phyloP scores from a whole-genome alignment of 2,888 invertebrate species.

The Germaria angustata region DNA sequence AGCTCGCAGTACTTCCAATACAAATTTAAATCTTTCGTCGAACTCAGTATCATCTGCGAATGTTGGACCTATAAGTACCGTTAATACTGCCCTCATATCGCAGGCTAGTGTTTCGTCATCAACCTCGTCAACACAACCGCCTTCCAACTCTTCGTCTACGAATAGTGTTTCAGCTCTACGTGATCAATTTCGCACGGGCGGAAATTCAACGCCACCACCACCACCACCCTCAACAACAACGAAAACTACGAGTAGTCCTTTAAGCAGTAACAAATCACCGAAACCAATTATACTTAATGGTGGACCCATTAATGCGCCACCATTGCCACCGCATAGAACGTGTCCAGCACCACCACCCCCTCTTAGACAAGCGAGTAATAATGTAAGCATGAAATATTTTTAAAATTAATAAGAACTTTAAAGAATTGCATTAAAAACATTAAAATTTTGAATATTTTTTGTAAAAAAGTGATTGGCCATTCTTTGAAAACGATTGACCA shows the following conservation, averaged over 20 bases:
- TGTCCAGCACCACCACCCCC: slow-evolving; percentile 80
- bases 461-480: too few species aligned
- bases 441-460: too few species aligned
- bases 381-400: slow-evolving; percentile 73
- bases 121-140: slow-evolving; percentile 69
- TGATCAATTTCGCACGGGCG: slow-evolving; percentile 77
- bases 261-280: slow-evolving; percentile 68
- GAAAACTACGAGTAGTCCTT: slow-evolving; percentile 70
- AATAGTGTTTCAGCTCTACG: slow-evolving; percentile 78
- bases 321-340: slow-evolving; percentile 79
- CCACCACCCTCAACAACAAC: slow-evolving; percentile 71
- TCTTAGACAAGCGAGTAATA: slow-evolving; percentile 76
- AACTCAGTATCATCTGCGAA: slow-evolving; percentile 52
- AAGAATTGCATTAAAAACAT: too few species aligned
- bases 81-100: slow-evolving; percentile 74
- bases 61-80: slow-evolving; percentile 72
- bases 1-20: slow-evolving; percentile 79
- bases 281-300: slow-evolving; percentile 76
- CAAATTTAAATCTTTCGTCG: slow-evolving; percentile 75
- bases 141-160: slow-evolving; percentile 74
- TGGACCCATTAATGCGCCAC: slow-evolving; percentile 76
- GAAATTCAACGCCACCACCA: slow-evolving; percentile 71
- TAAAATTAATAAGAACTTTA: too few species aligned
- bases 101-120: slow-evolving; percentile 68
- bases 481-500: too few species aligned